Base-by-base conservation (phyloP, 2,797 vertebrate species). In the Platyrinchus mystaceus region DNA sequence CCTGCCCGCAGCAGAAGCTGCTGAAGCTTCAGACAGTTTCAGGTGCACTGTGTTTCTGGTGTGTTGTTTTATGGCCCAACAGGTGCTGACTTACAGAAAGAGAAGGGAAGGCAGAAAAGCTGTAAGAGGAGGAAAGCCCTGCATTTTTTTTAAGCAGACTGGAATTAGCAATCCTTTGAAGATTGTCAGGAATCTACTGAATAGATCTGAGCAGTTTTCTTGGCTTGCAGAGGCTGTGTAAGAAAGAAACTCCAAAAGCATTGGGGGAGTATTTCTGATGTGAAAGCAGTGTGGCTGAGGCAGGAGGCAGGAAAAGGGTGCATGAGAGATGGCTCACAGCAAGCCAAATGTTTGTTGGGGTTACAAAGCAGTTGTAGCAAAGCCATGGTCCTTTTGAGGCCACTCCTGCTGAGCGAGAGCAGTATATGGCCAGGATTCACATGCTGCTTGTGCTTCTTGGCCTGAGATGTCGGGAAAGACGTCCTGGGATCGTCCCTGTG, bases 121-220 rank as follows among this genome's bases (percentile, higher is more conserved):
- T 66, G 28, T 13, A 12, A 84, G 55, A 23, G 9, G 69, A 32
- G 41, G 43, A 95, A 79, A 6, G 37, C 28, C 56, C 28, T 68
- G 46, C 17, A 2, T 91, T 87, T 87, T 87, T 41, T 66, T 78
- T 21, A 76, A 76, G 26, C 52, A 46, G 66, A 4, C 63, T 81
- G 84, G 75, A 85, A 76, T 90, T 79, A 88, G 43, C 20, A 63
- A 63, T 30, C 36, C 52, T 95, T 95, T 87, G 47, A 79, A 92
- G 37, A 56, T 63, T 43, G 53, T 79, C 52, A 46, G 59, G 56
- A 84, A 43, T 82, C 80, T 60, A 13, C 28, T 91, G 87, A 89
- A 91, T 78, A 76, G 76, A 71, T 50, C 82, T 27, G 53, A 55
- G 89, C 4, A 1, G 66, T 44, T 81, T 90, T 69, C 76, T 93